Base-by-base conservation (phyloP, 2,113 vertebrate species). In the Tychaedon coryphoeus region DNA sequence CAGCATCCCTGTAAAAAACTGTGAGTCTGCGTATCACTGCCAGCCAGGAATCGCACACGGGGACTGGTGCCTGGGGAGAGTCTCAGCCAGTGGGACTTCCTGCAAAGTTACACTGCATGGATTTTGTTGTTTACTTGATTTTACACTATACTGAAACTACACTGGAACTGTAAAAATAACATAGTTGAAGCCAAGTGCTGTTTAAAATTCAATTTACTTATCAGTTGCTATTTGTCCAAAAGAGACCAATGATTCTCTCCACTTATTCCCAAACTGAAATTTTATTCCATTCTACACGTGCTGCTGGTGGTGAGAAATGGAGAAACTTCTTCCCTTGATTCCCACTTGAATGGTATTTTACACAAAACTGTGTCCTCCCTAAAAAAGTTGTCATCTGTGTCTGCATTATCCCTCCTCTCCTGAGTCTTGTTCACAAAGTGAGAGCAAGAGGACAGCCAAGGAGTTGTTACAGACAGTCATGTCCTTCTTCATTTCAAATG, bases 31-130 rank as follows among this genome's bases (percentile, higher is more conserved):
- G 0, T n/a, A 29, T 50, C 86, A 48, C 28, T 34, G 29, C 53
- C 88, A 61, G 50, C 38, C 69, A 64, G 60, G 48, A 40, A 82
- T 13, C 0, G 0, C 1, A 3, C 67, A 80, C 0, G 0, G 40
- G 72, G 45, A 19, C 6, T 0, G 1, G 22, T 43, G 70, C 26
- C 38, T 61, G 51, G 84, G 29, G 29, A 80, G 33, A 81, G 13
- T 26, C 64, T 28, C 28, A 71, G 47, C 19, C 43, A 64, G 14
- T 4, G 8, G 43, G 38, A 24, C 17, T 45, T 75, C 66, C 33
- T 67, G 57, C 24, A 42, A 71, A 58, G 23, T 47, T 3, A 0
- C 36, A 16, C 42, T 50, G 6, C 6, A 11, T 10, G 33, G 43
- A 64, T 69, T 33, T 60, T 62, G 14, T 19, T 56, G 10, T 78